Percentiles rank a stretch among this genome's conserved stretches.
Conservation (phyloP, 53 echinoderm and acorn worm genomes). For the Stichopus horrens region DNA sequence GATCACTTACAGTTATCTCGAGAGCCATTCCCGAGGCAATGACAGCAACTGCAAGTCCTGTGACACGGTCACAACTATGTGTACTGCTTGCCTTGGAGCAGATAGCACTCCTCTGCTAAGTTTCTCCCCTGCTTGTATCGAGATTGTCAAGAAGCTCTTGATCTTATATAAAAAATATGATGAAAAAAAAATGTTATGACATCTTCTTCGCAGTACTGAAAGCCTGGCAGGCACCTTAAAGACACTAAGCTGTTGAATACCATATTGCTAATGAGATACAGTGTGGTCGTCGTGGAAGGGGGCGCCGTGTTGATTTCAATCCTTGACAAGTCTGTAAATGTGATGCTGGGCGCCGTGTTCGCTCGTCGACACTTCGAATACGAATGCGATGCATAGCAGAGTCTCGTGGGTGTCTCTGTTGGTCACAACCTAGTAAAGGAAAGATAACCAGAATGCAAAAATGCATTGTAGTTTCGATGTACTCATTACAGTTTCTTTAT, state of each 20-base stretch:
- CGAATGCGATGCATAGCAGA: conserved; percentile 96
- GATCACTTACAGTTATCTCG: too few species aligned
- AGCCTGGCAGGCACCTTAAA: not conserved
- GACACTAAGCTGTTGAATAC: not conserved
- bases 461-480: too few species aligned
- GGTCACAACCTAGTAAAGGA: conserved; percentile 72
- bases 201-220: not conserved
- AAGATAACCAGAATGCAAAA: not conserved
- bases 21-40: too few species aligned
- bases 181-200: not conserved
- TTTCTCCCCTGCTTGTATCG: not conserved
- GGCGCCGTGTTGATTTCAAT: conserved; percentile 45
- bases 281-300: not conserved
- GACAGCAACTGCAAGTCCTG: too few species aligned
- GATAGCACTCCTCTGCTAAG: too few species aligned
- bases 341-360: conserved; percentile 98
- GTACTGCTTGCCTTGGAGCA: too few species aligned
- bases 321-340: conserved; percentile 97
- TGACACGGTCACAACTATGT: too few species aligned
- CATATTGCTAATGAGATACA: conserved; percentile 6
- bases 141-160: not conserved
- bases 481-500: too few species aligned
- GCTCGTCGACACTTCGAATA: conserved; percentile 98
- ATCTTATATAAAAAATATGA: not conserved
- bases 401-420: conserved; percentile 96